Base-by-base conservation (phyloP, 1,140 invertebrate genomes). In the Schlechtendalia chinensis region DNA sequence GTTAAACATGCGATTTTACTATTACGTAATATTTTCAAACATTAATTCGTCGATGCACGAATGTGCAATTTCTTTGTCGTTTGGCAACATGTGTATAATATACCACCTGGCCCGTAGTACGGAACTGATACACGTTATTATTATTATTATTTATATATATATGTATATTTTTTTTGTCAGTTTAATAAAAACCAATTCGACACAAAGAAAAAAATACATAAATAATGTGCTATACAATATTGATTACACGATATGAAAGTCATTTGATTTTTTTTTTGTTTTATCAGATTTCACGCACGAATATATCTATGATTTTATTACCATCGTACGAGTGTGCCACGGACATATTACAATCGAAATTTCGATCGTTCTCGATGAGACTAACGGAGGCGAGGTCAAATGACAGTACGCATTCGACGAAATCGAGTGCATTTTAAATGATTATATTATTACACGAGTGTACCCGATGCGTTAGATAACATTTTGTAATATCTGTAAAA, bases 351-450 rank as follows among this genome's bases (percentile, higher is more conserved):
- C 32, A 67, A 67, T 67, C 32, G 12, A 29, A 11, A 22, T 14
- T 67, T 67, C 19, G 27, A 39, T 67, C 19, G 19, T 45, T n/a
- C 63, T 39, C 5, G 32, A 50, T 12, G 14, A 50, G 12, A 50
- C 47, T 39, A 3, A 39, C 32, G 8, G 32, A 39, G 32, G 32
- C 32, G 32, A 39, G 3, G 32, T 39, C 32, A 39, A 39, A 39
- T 39, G 3, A 39, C 8, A 39, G 27, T 63, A 50, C 19, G 32
- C n/a, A 45, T 67, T 67, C 63, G 5, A n/a, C 1, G 12, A 67
- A 67, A 67, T 67, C 32, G n/a, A 67, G 39, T 39, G 29, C n/a
- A 39, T 67, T 65, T 67, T 22, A 67, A 67, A 67, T 22, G 29
- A 67, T 45, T 16, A 2, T 39, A 32, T 32, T 32, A 65, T n/a